Conservation (phyloP, 2,113 vertebrate species). For the Neodontobutis hainanensis region DNA sequence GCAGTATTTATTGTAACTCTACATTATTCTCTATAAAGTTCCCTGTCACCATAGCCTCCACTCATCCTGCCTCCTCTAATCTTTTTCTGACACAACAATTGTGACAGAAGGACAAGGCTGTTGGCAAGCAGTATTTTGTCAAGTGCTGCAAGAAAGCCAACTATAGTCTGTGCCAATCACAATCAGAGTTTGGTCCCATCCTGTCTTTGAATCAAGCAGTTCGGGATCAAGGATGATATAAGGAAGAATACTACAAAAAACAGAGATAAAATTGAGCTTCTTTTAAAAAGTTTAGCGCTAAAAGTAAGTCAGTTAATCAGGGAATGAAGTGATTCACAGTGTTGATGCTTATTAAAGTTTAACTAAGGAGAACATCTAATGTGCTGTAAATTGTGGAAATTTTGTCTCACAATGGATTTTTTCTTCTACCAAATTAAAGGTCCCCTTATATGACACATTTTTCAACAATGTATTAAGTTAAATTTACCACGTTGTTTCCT, state of each 20-base stretch:
- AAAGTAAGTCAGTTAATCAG: not conserved
- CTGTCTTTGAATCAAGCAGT: constrained; percentile 15
- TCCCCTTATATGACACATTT: not conserved
- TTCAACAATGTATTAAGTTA: too few relatives aligned
- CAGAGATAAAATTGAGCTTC: not conserved
- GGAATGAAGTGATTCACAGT: not conserved
- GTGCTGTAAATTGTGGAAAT: too few relatives aligned
- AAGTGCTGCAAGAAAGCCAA: constrained; percentile 51
- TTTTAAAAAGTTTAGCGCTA: not conserved
- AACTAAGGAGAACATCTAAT: not conserved
- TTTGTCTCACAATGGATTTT: too few relatives aligned
- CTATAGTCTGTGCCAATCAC: constrained; percentile 50
- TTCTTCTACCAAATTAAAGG: not conserved
- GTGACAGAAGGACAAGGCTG: constrained; percentile 48
- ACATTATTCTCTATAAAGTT: constrained; percentile 48
- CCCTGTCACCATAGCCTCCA: constrained; percentile 34
- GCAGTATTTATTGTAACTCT: constrained; percentile 17
- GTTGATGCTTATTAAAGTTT: not conserved
- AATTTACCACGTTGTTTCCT: too few relatives aligned
- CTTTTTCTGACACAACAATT: constrained; percentile 40
- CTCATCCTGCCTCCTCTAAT: constrained; percentile 27
- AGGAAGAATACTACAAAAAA: constrained; percentile 6
- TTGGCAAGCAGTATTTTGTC: constrained; percentile 60
- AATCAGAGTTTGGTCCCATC: constrained; percentile 15
- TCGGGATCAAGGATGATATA: constrained; percentile 10